phyloP scores from a whole-genome alignment of 2,113 vertebrate genomes.

The Cyprinus carpio region DNA sequence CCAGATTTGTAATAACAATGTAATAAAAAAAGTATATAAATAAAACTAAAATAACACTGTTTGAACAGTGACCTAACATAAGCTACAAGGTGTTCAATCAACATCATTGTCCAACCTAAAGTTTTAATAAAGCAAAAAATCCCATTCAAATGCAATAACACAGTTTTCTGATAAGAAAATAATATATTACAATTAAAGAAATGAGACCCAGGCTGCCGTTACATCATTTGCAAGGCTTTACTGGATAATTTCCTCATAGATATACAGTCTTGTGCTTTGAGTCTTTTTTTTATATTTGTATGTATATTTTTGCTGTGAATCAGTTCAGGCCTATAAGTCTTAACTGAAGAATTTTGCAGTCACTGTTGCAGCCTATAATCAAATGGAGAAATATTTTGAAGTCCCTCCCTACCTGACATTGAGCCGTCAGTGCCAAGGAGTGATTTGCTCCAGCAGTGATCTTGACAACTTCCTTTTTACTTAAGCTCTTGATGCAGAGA shows the following conservation, averaged over 20 bases:
- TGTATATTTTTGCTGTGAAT: neutral
- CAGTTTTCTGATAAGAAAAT: neutral
- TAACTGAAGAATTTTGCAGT: neutral
- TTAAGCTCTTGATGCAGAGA: slow-evolving; percentile 89
- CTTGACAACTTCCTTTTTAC: slow-evolving; percentile 89
- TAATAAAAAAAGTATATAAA: no score
- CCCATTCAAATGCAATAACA: neutral
- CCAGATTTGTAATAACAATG: no score
- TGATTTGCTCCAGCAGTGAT: slow-evolving; percentile 89
- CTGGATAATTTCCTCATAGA: neutral
- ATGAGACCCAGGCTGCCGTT: neutral
- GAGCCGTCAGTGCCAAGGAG: slow-evolving; percentile 88
- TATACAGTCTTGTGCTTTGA: neutral
- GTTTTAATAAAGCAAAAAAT: neutral
- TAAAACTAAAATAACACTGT: no score
- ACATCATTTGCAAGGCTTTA: neutral
- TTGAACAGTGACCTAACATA: neutral
- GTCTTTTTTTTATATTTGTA: neutral
- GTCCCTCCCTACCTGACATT: slow-evolving; percentile 79
- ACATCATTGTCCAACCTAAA: neutral
- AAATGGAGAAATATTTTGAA: neutral
- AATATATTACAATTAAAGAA: neutral
- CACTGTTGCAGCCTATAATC: neutral
- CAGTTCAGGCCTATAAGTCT: neutral
- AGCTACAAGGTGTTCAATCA: neutral